phyloP scores from a whole-genome alignment of 2,888 invertebrate genomes.

The Stegana nigrithorax region DNA sequence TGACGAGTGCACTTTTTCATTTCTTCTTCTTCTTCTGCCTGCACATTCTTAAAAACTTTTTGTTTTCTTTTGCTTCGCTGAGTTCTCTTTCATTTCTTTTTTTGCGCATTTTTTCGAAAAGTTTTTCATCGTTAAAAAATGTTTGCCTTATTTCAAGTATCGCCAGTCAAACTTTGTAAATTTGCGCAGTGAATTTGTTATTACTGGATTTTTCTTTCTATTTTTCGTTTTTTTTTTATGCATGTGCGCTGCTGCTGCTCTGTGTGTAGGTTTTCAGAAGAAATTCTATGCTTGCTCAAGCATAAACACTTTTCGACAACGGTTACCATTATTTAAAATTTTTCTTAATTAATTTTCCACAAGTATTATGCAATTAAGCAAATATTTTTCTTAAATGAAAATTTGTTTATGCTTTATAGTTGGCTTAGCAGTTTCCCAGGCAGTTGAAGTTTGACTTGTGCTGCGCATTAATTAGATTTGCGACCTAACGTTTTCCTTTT shows the following conservation, averaged over 20 bases:
- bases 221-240: background rate
- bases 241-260: too few species aligned
- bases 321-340: too few species aligned
- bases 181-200: slow-evolving; percentile 3
- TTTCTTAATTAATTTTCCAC: too few species aligned
- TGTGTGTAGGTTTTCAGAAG: background rate
- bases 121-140: slow-evolving; percentile 15
- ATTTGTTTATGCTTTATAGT: too few species aligned
- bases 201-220: background rate
- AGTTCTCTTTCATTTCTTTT: background rate
- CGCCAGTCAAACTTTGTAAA: slow-evolving; percentile 1
- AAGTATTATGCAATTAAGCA: too few species aligned
- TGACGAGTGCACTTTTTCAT: background rate
- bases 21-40: background rate
- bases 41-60: background rate
- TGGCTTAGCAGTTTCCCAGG: too few species aligned
- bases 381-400: too few species aligned
- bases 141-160: background rate
- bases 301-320: background rate
- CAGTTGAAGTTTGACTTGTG: too few species aligned
- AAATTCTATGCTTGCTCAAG: background rate
- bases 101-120: slow-evolving; percentile 6
- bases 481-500: too few species aligned
- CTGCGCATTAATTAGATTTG: too few species aligned
- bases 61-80: background rate